Evolutionary conservation across 2,888 invertebrate species (phyloP).

Genomic region (Himalopsyche kuldschensis): DNA sequence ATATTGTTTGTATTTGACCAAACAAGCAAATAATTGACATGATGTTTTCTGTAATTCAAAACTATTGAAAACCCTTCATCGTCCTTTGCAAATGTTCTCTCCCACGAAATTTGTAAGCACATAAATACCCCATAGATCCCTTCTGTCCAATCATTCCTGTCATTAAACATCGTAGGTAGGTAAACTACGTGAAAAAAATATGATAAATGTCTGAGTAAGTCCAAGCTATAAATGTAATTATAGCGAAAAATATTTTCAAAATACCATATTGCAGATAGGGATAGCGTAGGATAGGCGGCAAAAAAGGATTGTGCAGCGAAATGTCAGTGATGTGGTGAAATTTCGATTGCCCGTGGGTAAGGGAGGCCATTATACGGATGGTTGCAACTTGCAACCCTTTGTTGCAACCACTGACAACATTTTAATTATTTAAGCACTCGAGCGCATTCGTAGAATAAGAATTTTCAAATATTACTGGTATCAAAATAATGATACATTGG

Average conservation of each 20-base stretch:
- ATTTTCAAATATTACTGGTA: too few species aligned
- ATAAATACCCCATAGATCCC: constrained; percentile 20
- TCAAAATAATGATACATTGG: too few species aligned
- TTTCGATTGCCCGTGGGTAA: constrained; percentile 19
- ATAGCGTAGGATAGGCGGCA: neutral
- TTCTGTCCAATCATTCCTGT: constrained; percentile 21
- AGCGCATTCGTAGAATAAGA: too few species aligned
- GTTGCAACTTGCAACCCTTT: constrained; percentile 35
- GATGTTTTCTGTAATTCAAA: constrained; percentile 25
- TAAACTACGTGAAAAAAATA: constrained; percentile 4
- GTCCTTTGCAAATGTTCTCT: constrained; percentile 27
- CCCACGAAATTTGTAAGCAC: constrained; percentile 23
- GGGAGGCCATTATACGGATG: constrained; percentile 31
- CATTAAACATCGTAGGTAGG: constrained; percentile 14
- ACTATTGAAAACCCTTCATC: constrained; percentile 20
- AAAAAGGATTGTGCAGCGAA: constrained; percentile 25
- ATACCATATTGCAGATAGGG: constrained; percentile 36
- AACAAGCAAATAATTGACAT: constrained; percentile 33
- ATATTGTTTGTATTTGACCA: constrained; percentile 19
- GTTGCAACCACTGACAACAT: neutral
- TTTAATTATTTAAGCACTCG: neutral
- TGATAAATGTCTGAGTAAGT: constrained; percentile 19
- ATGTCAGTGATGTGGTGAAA: constrained; percentile 26
- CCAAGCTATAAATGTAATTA: constrained; percentile 30
- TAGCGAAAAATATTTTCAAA: constrained; percentile 3